Evolutionary conservation across 2,888 invertebrate species (phyloP), one percentile per base, ranked within the genome.

Genomic region (Leuctra nigra): DNA sequence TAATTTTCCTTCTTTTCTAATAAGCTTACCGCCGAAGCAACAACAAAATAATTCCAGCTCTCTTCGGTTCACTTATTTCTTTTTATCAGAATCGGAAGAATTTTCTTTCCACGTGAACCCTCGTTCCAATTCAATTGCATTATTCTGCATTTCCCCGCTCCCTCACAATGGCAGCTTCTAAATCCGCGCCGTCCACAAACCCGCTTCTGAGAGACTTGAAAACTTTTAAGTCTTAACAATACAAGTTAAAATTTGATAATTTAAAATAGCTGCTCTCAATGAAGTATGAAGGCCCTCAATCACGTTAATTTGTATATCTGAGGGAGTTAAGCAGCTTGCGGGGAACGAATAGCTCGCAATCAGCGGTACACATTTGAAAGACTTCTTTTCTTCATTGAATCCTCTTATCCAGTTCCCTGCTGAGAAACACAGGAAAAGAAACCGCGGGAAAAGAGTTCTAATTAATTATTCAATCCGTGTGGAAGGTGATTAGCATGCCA

Each of bases 391-490:
- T 35, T 50, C 22, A 35, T 35, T 18, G 50, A 50, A 33, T 50
- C 50, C 50, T 50, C 50, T 33, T 50, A 50, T 50, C 50, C 50
- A 50, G 35, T 50, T 29, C 35, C 33, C 29, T 41, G n/a, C n/a
- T n/a, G 52, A 25, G 44, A 50, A 41, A 57, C 53, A 48, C 47
- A 48, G 38, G 54, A 36, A 55, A 50, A 55, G 39, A 57, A 57
- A 57, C 57, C 57, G 25, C 57, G 70, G 69, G 74, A 69, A 75
- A 76, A 77, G 77, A 77, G 77, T 76, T 75, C 76, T 76, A 76
- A 77, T 78, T 78, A 77, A 77, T 78, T 78, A 77, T 77, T 77
- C 77, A 76, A 75, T 76, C 73, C 73, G 72, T 73, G 74, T 71
- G 72, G 74, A 74, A 54, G 48, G 75, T 77, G 77, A 77, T 77